Conservation (phyloP, 2,888 invertebrate genomes). For the Selenia dentaria region DNA sequence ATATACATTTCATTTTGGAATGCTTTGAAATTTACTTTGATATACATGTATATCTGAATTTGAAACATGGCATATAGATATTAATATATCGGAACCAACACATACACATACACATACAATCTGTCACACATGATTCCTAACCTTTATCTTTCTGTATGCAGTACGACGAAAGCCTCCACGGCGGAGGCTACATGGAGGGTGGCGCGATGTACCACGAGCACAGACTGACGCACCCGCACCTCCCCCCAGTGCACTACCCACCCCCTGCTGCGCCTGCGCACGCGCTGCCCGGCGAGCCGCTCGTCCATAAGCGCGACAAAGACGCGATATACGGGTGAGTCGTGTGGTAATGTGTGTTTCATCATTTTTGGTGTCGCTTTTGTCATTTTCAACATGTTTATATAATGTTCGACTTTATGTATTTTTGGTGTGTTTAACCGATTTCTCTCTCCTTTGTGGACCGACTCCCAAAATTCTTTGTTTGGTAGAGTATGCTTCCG, state of each 20-base stretch:
- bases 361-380: not conserved
- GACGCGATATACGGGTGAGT: conserved; percentile 99
- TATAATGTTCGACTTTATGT: no score
- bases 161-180: conserved; percentile 97
- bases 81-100: not conserved
- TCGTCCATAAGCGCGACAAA: conserved; percentile 98
- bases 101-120: conserved; percentile 1
- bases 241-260: conserved; percentile 90
- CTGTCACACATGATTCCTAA: not conserved
- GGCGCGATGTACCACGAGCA: conserved; percentile 91
- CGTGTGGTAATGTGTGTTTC: conserved; percentile 67
- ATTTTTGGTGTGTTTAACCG: no score
- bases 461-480: no score
- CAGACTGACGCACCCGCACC: conserved; percentile 91
- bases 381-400: not conserved
- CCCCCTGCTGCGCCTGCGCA: conserved; percentile 95
- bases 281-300: conserved; percentile 93
- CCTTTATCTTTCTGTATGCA: conserved; percentile 67
- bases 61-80: not conserved
- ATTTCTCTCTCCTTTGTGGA: no score
- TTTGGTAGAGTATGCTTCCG: no score
- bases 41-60: no score
- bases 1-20: no score
- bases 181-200: conserved; percentile 93
- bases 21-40: no score